A percentile compares a stretch with the other conserved stretches of the same genome.
phyloP scores from a whole-genome alignment of 2,113 vertebrate genomes.

The Bufo gargarizans region DNA sequence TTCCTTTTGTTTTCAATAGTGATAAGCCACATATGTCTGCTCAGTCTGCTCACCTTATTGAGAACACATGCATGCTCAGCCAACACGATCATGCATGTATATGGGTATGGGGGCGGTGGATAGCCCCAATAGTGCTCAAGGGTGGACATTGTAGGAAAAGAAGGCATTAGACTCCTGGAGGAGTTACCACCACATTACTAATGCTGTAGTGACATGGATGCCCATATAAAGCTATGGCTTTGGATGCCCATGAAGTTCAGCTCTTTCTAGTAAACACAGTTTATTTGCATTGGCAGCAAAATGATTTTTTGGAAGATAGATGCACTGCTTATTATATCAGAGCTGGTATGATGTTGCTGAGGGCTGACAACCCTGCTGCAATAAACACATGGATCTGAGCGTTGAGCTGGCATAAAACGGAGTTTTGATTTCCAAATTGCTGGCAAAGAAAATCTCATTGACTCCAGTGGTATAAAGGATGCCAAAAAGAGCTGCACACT shows the following conservation, averaged over 20 bases:
- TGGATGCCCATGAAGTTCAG: background rate
- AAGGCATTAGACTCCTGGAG: no score
- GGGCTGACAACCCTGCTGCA: background rate
- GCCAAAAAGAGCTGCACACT: constrained; percentile 10
- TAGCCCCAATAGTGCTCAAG: no score
- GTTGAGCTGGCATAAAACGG: constrained; percentile 5
- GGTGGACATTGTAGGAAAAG: no score
- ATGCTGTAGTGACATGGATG: no score
- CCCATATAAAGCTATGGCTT: background rate
- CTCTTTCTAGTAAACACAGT: background rate
- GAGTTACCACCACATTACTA: no score
- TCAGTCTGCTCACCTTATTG: no score
- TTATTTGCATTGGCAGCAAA: background rate
- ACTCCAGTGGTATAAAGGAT: background rate
- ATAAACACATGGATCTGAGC: constrained; percentile 5
- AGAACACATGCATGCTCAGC: no score
- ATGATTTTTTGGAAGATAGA: background rate
- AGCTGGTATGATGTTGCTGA: background rate
- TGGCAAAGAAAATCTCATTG: constrained; percentile 18
- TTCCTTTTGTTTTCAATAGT: no score
- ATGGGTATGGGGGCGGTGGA: no score
- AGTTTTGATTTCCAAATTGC: background rate
- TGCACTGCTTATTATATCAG: background rate
- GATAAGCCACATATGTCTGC: no score
- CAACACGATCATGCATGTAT: no score